These are phyloP conservation scores for Habrosyne pyritoides DNA, from an alignment of 2,888 invertebrate genomes.

Conservation along the genomic window DNA sequence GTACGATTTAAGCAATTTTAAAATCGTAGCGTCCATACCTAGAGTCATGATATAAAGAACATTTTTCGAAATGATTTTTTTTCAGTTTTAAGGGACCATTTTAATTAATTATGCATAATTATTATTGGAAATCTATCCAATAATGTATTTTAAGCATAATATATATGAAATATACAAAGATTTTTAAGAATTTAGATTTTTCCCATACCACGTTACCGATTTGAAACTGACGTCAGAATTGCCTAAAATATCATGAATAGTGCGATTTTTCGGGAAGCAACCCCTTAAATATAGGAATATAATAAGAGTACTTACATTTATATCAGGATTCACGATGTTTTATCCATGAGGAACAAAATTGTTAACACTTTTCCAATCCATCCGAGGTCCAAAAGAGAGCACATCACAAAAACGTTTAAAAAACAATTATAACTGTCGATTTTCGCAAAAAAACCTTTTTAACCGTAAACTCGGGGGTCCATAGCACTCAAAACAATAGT, in stretches of 20 bases:
- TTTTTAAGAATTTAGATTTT: slow-evolving; percentile 9
- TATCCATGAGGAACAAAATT: slow-evolving; percentile 43
- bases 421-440: slow-evolving; percentile 33
- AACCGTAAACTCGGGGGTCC: slow-evolving; percentile 46
- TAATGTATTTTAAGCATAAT: background rate
- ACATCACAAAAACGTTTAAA: slow-evolving; percentile 57
- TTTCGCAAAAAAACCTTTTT: slow-evolving; percentile 45
- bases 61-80: background rate
- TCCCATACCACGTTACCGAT: background rate
- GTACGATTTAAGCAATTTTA: background rate
- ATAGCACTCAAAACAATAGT: slow-evolving; percentile 32
- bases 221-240: slow-evolving; percentile 6
- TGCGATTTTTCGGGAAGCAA: slow-evolving; percentile 7
- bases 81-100: background rate
- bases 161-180: background rate
- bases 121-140: background rate
- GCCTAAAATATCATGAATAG: slow-evolving; percentile 16
- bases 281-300: slow-evolving; percentile 24
- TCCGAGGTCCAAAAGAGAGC: slow-evolving; percentile 40
- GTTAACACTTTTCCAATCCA: slow-evolving; percentile 30
- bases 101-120: background rate
- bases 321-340: slow-evolving; percentile 22
- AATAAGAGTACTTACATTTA: slow-evolving; percentile 55
- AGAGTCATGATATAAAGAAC: background rate
- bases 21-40: background rate